These are phyloP conservation scores for Manis pentadactyla DNA, from an alignment of 2,797 vertebrate species.

Conservation along the genomic window DNA sequence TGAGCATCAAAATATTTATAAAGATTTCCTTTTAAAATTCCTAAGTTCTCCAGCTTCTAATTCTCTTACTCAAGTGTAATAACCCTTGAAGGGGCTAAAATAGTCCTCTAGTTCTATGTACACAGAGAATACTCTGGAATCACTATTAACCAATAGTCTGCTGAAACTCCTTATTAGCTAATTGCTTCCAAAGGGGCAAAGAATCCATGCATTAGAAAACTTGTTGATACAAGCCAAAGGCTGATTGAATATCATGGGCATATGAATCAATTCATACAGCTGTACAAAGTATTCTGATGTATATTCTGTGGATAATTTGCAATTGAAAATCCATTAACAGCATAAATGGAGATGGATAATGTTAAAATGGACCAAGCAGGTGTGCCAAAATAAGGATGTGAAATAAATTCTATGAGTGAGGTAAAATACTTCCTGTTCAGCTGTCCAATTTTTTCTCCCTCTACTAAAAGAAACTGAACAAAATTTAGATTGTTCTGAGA, in stretches of 20 bases:
- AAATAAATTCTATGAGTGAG: conserved; percentile 58
- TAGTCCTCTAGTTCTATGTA: neutral
- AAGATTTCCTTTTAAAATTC: conserved; percentile 21
- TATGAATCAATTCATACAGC: conserved; percentile 60
- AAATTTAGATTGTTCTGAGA: conserved; percentile 53
- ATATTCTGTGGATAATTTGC: conserved; percentile 73
- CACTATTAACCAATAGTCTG: neutral
- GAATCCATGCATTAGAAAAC: neutral
- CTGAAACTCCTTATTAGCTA: neutral
- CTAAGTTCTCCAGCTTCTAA: neutral
- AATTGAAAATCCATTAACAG: conserved; percentile 74
- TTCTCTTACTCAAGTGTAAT: neutral
- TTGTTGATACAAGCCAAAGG: conserved; percentile 64
- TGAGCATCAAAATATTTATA: conserved; percentile 44
- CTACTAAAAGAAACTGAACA: conserved; percentile 52
- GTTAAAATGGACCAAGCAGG: conserved; percentile 51
- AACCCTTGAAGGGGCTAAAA: neutral
- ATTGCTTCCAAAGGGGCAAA: neutral
- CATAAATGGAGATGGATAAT: conserved; percentile 63
- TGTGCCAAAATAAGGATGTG: conserved; percentile 68
- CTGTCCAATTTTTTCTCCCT: neutral
- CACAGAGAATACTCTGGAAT: conserved; percentile 34
- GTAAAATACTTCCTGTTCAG: conserved; percentile 44
- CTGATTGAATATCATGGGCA: conserved; percentile 18
- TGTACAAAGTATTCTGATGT: conserved; percentile 57